phyloP scores from a whole-genome alignment of 2,113 vertebrate species.

The Gallinago media region DNA sequence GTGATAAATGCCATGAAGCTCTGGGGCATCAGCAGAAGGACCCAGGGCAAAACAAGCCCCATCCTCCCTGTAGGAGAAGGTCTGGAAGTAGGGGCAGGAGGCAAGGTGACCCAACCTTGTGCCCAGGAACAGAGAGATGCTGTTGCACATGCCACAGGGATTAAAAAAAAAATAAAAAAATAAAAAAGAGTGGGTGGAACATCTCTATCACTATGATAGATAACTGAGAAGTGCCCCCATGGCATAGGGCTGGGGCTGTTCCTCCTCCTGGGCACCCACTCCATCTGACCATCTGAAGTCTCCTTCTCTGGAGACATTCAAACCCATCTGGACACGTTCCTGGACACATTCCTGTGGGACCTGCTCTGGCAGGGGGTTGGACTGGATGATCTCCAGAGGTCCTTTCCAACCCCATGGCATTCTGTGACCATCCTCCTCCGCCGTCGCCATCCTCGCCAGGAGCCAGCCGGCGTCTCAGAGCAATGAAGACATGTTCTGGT shows the following conservation, averaged over 20 bases:
- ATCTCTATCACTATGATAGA: neutral
- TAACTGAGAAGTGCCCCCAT: neutral
- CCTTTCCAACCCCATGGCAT: no score
- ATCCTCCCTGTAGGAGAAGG: neutral
- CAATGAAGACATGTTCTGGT: neutral
- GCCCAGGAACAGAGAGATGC: neutral
- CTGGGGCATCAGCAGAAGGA: neutral
- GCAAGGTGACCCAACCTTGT: neutral
- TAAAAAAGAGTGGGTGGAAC: neutral
- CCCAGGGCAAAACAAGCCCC: neutral
- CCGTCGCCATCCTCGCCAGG: accelerated
- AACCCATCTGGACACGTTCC: no score
- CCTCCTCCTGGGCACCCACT: neutral
- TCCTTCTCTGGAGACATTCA: no score
- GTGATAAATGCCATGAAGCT: neutral
- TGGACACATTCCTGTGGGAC: no score
- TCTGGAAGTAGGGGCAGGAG: neutral
- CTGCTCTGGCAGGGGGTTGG: no score
- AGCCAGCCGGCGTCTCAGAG: neutral
- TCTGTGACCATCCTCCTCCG: neutral
- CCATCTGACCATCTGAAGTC: neutral
- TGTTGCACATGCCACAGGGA: neutral
- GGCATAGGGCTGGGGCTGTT: accelerated
- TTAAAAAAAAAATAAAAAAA: neutral
- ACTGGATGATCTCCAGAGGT: no score